Percentiles rank a stretch among this genome's conserved stretches.
phyloP scores from a whole-genome alignment of 2,797 vertebrate genomes.

The Echeneis naucrates region DNA sequence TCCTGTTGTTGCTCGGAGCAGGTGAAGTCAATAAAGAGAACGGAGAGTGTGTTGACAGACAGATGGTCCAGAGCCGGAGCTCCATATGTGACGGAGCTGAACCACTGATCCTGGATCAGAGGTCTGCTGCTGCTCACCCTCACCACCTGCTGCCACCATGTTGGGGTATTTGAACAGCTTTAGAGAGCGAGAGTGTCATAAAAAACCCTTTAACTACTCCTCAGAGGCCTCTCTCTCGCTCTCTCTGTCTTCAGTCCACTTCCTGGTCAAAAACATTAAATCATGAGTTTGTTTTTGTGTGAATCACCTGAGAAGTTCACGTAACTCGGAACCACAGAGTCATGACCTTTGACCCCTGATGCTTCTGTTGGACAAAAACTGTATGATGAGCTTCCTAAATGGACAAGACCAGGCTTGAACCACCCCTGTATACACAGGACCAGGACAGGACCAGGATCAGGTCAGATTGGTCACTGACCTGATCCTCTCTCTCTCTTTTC shows the following conservation, averaged over 20 bases:
- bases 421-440: no score
- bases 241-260: no score
- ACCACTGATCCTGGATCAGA: conserved; percentile 41
- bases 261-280: neutral
- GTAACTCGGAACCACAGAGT: no score
- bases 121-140: conserved; percentile 27
- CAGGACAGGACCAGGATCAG: no score
- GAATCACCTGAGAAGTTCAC: neutral
- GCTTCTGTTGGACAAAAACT: no score
- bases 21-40: no score
- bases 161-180: conserved; percentile 37
- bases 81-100: conserved; percentile 52
- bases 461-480: no score
- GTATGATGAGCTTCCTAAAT: no score
- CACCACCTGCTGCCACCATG: conserved; percentile 64
- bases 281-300: neutral
- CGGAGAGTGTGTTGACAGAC: conserved; percentile 15
- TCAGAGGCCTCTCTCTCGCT: neutral
- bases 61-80: conserved; percentile 42
- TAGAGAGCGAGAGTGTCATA: conserved; percentile 21
- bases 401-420: no score
- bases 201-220: conserved; percentile 5
- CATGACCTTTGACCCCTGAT: no score
- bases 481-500: no score
- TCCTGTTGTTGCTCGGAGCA: no score